Conservation (phyloP, 2,888 invertebrate genomes). For the Phengaris alcon region DNA sequence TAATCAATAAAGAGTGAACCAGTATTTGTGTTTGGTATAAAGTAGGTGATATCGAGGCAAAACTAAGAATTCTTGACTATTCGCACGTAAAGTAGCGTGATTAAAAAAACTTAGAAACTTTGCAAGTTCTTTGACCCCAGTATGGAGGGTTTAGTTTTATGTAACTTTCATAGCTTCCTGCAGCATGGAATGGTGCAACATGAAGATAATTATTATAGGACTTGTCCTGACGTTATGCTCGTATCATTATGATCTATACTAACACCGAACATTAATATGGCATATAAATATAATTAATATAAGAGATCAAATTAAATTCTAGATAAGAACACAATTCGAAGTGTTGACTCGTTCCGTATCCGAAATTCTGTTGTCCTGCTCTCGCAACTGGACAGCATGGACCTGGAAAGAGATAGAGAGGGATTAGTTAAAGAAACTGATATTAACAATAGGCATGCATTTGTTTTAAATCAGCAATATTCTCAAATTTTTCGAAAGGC, state of each 20-base stretch:
- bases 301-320: constrained; percentile 70
- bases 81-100: no score
- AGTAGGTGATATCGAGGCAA: no score
- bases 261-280: constrained; percentile 73
- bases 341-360: constrained; percentile 39
- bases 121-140: no score
- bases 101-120: no score
- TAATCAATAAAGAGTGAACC: no score
- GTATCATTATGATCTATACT: constrained; percentile 27
- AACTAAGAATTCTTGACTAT: no score
- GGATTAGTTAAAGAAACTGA: not conserved
- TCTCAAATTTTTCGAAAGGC: no score
- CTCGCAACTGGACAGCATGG: constrained; percentile 51
- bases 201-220: not conserved
- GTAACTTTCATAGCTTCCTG: not conserved
- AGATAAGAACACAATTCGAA: constrained; percentile 38
- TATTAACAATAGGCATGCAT: no score
- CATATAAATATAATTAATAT: constrained; percentile 69
- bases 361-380: constrained; percentile 45
- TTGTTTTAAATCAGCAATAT: no score
- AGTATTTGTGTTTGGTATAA: no score
- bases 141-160: not conserved
- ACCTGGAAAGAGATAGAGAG: constrained; percentile 47
- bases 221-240: not conserved
- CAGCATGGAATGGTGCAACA: not conserved